phyloP scores from a whole-genome alignment of 2,797 vertebrate genomes.

The Mus caroli region DNA sequence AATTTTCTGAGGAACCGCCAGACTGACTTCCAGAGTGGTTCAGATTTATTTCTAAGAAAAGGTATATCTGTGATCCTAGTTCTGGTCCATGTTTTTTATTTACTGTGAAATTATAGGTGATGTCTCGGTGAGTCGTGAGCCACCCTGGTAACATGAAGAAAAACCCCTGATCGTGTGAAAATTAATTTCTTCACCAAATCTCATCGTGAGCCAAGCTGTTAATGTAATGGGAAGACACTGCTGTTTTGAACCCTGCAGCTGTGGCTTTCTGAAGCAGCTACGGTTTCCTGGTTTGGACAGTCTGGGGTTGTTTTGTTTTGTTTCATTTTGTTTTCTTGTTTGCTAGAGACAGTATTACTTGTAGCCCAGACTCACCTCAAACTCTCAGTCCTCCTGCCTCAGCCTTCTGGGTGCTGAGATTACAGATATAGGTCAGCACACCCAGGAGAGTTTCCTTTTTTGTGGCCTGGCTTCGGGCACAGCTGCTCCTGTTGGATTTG shows the following conservation, averaged over 20 bases:
- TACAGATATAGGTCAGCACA: too few relatives aligned
- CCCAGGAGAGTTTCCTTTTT: not conserved
- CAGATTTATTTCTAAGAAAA: not conserved
- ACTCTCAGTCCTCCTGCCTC: not conserved
- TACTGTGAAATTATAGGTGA: not conserved
- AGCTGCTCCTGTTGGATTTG: not conserved
- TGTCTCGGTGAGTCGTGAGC: fast-evolving
- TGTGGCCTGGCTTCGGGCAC: not conserved
- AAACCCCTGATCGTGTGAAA: not conserved
- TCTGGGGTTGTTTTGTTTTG: not conserved
- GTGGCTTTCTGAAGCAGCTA: not conserved
- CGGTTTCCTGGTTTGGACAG: not conserved
- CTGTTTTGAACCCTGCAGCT: fast-evolving
- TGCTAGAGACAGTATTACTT: not conserved
- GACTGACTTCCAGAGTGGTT: not conserved
- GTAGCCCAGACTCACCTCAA: not conserved
- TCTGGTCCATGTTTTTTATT: not conserved
- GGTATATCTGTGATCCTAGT: not conserved
- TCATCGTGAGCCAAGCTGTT: not conserved
- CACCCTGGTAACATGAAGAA: not conserved
- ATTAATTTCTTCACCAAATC: not conserved
- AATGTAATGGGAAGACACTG: not conserved
- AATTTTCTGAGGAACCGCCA: too few relatives aligned
- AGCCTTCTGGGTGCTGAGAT: not conserved
- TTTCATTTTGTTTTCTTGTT: not conserved